Conservation (phyloP, 1,140 invertebrate species). For the Nasonia longicornis region DNA sequence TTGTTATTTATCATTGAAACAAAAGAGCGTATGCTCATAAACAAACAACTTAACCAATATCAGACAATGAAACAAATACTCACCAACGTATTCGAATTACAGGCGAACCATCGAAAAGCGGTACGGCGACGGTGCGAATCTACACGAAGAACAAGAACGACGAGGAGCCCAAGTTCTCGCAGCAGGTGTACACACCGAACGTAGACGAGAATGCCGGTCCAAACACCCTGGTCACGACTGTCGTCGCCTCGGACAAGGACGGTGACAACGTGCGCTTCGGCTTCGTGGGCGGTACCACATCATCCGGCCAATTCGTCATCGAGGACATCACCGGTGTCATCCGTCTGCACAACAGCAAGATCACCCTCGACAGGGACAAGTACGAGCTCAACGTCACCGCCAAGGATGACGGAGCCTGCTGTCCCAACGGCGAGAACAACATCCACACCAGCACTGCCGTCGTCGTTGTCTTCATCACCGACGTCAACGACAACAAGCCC, state of each 20-base stretch:
- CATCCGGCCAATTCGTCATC: slow-evolving; percentile 93
- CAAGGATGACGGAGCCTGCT: slow-evolving; percentile 93
- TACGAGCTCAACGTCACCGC: slow-evolving; percentile 96
- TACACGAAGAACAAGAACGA: slow-evolving; percentile 98
- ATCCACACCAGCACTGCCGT: slow-evolving; percentile 95
- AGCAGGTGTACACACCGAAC: slow-evolving; percentile 96
- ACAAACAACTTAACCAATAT: no score
- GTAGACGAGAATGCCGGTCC: slow-evolving; percentile 96
- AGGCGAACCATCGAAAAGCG: slow-evolving; percentile 90
- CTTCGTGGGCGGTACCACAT: slow-evolving; percentile 90
- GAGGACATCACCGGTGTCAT: slow-evolving; percentile 96
- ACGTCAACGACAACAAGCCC: slow-evolving; percentile 96
- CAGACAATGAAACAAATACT: background rate
- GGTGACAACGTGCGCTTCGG: slow-evolving; percentile 95
- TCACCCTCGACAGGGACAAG: slow-evolving; percentile 87
- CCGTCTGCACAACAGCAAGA: slow-evolving; percentile 85
- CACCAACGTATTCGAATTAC: slow-evolving; percentile 15
- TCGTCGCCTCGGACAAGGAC: slow-evolving; percentile 95
- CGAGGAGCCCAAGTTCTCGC: slow-evolving; percentile 95
- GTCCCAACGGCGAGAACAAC: slow-evolving; percentile 84
- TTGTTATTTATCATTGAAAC: background rate
- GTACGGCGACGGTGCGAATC: slow-evolving; percentile 90
- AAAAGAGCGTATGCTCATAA: background rate
- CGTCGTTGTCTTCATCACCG: slow-evolving; percentile 95
- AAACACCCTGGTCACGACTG: slow-evolving; percentile 93